Conservation (phyloP, 2,888 invertebrate genomes). For the Apamea monoglypha region DNA sequence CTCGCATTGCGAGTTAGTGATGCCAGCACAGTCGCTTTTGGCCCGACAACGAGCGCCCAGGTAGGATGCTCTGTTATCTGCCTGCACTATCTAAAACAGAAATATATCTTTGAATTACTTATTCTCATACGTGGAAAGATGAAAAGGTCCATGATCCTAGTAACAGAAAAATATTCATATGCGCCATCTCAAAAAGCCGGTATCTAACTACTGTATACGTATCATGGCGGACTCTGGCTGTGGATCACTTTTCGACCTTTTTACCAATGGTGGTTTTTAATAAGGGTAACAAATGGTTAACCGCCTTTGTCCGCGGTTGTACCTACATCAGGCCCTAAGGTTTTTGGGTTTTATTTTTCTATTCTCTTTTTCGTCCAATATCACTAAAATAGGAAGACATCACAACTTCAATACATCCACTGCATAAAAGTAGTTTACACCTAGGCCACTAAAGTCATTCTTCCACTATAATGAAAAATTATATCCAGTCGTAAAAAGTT, state of each 20-base stretch:
- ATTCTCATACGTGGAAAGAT: background rate
- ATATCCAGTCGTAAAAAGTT: slow-evolving; percentile 49
- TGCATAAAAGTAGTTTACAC: slow-evolving; percentile 3
- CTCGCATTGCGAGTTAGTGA: slow-evolving; percentile 92
- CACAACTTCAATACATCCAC: background rate
- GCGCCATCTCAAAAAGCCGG: background rate
- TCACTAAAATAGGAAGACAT: background rate
- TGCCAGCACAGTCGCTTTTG: slow-evolving; percentile 92
- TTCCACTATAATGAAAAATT: slow-evolving; percentile 44
- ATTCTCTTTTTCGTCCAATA: background rate
- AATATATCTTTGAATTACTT: slow-evolving; percentile 25
- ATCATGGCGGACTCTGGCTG: background rate
- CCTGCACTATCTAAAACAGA: slow-evolving; percentile 77
- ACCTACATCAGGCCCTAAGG: background rate
- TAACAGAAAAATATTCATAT: background rate
- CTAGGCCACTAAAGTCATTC: slow-evolving; percentile 20
- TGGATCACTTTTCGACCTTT: background rate
- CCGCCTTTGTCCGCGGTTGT: background rate
- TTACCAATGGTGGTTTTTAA: background rate
- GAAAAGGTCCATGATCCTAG: background rate
- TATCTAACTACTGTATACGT: background rate
- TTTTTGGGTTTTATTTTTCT: background rate
- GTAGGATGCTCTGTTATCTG: slow-evolving; percentile 74
- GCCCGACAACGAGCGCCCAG: slow-evolving; percentile 92
- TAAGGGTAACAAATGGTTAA: background rate